Percentiles rank a stretch among this genome's conserved stretches.
phyloP scores from a whole-genome alignment of 1,140 invertebrate species.

The Aleiodes sp. region DNA sequence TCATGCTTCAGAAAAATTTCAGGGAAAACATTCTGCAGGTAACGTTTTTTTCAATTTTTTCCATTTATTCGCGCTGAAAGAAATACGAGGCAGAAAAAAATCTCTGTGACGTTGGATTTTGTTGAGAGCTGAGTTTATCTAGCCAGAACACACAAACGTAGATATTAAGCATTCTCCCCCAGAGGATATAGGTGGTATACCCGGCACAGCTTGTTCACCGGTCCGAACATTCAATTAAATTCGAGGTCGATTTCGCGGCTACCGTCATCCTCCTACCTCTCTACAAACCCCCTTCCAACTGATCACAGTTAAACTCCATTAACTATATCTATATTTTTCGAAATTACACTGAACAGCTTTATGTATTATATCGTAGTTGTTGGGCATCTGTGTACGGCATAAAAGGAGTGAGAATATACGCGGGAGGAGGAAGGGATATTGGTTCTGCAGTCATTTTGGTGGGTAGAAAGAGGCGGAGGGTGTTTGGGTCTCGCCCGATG shows the following conservation, averaged over 20 bases:
- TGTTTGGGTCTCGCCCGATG: not conserved
- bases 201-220: slow-evolving; percentile 16
- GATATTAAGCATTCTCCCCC: not conserved
- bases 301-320: no score
- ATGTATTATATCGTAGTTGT: not conserved
- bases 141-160: slow-evolving; percentile 20
- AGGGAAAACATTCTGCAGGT: no score
- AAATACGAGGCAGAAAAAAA: no score
- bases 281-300: no score
- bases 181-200: not conserved
- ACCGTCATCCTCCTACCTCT: no score
- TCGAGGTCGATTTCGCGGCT: slow-evolving; percentile 1
- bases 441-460: no score
- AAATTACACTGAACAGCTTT: not conserved
- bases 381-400: not conserved
- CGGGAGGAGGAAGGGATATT: not conserved
- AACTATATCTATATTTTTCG: no score
- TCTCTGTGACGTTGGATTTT: not conserved
- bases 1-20: no score
- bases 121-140: slow-evolving; percentile 4
- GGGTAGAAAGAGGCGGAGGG: no score
- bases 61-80: no score
- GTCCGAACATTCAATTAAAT: slow-evolving; percentile 35
- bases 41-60: no score
- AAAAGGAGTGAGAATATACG: not conserved